Conservation (phyloP, 23 tunicate species). For the Halocynthia aurantium region DNA sequence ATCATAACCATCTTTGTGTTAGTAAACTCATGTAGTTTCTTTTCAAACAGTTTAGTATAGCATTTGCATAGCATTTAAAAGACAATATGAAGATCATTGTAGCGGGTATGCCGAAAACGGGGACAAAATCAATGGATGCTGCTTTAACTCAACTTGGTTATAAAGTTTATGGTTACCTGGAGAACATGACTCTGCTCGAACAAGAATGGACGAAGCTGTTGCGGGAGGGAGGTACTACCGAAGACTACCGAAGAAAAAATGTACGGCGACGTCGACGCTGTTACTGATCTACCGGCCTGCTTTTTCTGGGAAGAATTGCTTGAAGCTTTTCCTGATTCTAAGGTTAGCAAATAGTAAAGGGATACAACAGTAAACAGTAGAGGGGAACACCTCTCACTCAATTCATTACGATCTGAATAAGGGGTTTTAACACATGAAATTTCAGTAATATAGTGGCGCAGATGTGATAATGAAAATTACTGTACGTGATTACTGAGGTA, state of each 20-base stretch:
- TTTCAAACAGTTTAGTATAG: too few species aligned
- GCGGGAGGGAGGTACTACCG: constrained; percentile 33
- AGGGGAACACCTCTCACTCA: too few species aligned
- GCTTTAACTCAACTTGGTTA: constrained; percentile 9
- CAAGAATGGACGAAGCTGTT: not conserved
- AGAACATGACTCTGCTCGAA: not conserved
- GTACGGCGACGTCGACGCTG: constrained; percentile 51
- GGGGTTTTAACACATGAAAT: too few species aligned
- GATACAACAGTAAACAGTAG: too few species aligned
- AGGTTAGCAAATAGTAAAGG: constrained; percentile 13
- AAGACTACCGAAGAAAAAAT: constrained; percentile 31
- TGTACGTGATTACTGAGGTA: too few species aligned
- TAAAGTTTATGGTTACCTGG: constrained; percentile 17
- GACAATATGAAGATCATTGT: not conserved
- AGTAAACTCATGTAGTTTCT: too few species aligned
- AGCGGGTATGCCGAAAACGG: constrained; percentile 7
- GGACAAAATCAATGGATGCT: constrained; percentile 17
- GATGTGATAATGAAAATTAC: not conserved
- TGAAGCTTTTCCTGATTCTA: constrained; percentile 63
- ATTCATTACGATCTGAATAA: too few species aligned
- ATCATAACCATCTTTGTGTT: too few species aligned
- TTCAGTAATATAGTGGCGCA: not conserved
- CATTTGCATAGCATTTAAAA: too few species aligned
- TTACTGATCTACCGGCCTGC: constrained; percentile 54
- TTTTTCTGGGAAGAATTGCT: constrained; percentile 40